Evolutionary conservation across 2,888 invertebrate genomes (phyloP).

Genomic region (Poecilus cupreus): DNA sequence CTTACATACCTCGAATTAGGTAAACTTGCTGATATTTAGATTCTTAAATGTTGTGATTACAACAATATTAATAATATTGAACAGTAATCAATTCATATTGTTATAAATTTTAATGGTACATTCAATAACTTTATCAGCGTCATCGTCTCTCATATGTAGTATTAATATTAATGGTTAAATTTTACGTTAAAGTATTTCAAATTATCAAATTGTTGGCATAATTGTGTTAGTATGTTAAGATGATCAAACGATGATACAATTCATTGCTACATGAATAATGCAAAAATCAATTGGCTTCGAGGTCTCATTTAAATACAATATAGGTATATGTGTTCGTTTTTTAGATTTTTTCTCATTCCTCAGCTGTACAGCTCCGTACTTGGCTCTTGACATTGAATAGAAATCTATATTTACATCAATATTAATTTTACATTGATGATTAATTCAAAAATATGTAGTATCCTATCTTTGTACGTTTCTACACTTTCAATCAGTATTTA

Average conservation of each 20-base stretch:
- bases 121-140: neutral
- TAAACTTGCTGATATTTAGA: too few species aligned
- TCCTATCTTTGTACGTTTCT: too few species aligned
- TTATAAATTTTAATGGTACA: too few species aligned
- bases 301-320: conserved; percentile 34
- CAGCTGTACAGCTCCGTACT: conserved; percentile 20
- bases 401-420: neutral
- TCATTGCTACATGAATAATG: conserved; percentile 32
- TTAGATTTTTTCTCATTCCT: neutral
- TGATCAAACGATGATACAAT: conserved; percentile 14
- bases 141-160: neutral
- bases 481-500: too few species aligned
- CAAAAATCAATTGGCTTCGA: conserved; percentile 18
- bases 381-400: conserved; percentile 24
- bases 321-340: conserved; percentile 20
- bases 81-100: neutral
- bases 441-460: too few species aligned
- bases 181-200: neutral
- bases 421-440: neutral
- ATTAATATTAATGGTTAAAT: neutral
- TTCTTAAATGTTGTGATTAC: too few species aligned
- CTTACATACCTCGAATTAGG: too few species aligned
- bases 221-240: conserved; percentile 1
- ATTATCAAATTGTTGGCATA: neutral
- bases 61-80: too few species aligned